A percentile compares a stretch with the other conserved stretches of the same genome.
Conservation (phyloP, 2,113 vertebrate genomes). For the Raphicerus campestris region DNA sequence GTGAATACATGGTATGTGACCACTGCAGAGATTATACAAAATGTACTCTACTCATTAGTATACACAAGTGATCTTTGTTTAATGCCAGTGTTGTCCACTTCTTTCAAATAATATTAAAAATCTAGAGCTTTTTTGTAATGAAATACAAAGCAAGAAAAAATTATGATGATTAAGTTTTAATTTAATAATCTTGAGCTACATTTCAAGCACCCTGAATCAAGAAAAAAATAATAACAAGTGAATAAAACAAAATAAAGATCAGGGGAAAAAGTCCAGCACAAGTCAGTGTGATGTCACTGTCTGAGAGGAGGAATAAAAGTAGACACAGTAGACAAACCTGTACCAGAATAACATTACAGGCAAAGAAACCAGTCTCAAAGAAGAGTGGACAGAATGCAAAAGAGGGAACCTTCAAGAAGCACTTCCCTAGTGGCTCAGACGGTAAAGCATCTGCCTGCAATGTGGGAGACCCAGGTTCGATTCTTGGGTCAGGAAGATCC, state of each 20-base stretch:
- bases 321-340: not conserved
- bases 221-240: not conserved
- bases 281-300: not conserved
- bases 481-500: too few relatives aligned
- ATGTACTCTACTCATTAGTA: not conserved
- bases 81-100: not conserved
- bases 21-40: not conserved
- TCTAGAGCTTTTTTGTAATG: not conserved
- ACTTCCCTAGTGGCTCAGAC: too few relatives aligned
- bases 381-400: not conserved
- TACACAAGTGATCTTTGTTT: not conserved
- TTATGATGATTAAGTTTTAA: not conserved
- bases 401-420: not conserved
- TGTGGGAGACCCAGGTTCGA: too few relatives aligned
- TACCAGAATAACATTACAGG: not conserved
- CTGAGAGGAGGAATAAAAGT: not conserved
- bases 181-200: not conserved
- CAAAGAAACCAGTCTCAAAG: not conserved
- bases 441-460: too few relatives aligned
- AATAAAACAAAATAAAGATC: not conserved
- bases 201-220: not conserved
- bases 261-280: not conserved
- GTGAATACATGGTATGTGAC: not conserved
- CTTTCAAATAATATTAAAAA: conserved; percentile 3
- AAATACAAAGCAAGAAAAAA: not conserved